Base-by-base conservation (phyloP, 2,113 vertebrate species). In the Lota lota region DNA sequence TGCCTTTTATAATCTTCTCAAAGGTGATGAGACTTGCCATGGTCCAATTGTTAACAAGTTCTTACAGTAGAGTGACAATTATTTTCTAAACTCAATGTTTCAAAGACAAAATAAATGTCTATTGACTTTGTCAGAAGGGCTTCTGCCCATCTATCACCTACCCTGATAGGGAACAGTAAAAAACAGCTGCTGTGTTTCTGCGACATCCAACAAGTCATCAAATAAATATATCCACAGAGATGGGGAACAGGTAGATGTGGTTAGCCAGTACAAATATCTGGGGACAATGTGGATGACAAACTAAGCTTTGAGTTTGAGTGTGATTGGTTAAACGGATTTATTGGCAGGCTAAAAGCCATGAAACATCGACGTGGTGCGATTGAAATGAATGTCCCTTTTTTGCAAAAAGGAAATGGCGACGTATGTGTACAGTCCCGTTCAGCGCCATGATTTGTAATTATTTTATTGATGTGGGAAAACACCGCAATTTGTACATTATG, bases 21-120 rank as follows among this genome's bases (percentile, higher is more conserved):
- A 59, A 21, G 16, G 21, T 20, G n/a, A 59, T 19, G 4, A 59
- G 57, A 59, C 57, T 18, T 19, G 57, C 57, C 57, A 19, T 20
- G 57, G 57, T 59, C 57, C 57, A 19, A 11, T 19, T 59, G 57
- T 59, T 59, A 59, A 59, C n/a, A 19, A 59, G 57, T 59, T 59
- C 57, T 18, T n/a, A 59, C 57, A 59, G 57, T 19, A 19, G 57
- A 19, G 19, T 59, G 57, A 59, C 57, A 59, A n/a, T 59, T 8
- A 11, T 59, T 59, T 21, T 19, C 21, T n/a, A 59, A 59, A 19
- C 18, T 5, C n/a, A 19, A 59, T 59, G 8, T 17, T 15, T 18
- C 18, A 19, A 59, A 59, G n/a, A 20, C 57, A 18, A 20, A 59
- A 59, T 18, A 20, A 20, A 20, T 59, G 53, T 14, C 53, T 54